Conservation (phyloP, 1,140 invertebrate species). For the Polyergus mexicanus region DNA sequence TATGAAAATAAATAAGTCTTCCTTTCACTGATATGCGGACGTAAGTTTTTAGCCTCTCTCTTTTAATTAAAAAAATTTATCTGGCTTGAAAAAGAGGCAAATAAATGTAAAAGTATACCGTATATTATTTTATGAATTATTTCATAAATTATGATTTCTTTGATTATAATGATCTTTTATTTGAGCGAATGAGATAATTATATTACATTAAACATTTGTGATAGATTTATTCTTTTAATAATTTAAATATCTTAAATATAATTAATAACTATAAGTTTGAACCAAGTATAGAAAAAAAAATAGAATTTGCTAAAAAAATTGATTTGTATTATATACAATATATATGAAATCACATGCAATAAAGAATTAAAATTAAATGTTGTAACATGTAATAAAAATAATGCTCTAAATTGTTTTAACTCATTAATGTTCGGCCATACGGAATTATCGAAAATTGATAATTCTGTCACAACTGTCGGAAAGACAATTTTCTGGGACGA, state of each 20-base stretch:
- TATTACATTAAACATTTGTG: not conserved
- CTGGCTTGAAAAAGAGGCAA: too few relatives aligned
- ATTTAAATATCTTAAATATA: not conserved
- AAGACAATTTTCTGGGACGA: constrained; percentile 57
- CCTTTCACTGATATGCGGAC: not conserved
- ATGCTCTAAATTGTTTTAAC: constrained; percentile 52
- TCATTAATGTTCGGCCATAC: constrained; percentile 47
- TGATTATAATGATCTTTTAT: not conserved
- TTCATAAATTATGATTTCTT: not conserved
- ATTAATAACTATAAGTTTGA: not conserved
- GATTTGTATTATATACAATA: not conserved
- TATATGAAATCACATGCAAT: not conserved
- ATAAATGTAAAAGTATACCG: not conserved
- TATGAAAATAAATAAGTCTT: constrained; percentile 37
- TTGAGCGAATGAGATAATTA: not conserved
- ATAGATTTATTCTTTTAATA: not conserved
- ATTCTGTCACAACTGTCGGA: constrained; percentile 1
- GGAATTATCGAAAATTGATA: constrained; percentile 70
- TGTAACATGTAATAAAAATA: constrained; percentile 24
- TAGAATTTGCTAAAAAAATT: not conserved
- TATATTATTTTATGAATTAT: not conserved
- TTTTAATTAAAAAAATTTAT: constrained; percentile 34
- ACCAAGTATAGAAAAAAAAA: not conserved
- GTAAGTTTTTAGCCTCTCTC: not conserved
- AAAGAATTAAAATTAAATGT: not conserved